Evolutionary conservation across 2,113 vertebrate genomes (phyloP).

Genomic region (Chionis minor): DNA sequence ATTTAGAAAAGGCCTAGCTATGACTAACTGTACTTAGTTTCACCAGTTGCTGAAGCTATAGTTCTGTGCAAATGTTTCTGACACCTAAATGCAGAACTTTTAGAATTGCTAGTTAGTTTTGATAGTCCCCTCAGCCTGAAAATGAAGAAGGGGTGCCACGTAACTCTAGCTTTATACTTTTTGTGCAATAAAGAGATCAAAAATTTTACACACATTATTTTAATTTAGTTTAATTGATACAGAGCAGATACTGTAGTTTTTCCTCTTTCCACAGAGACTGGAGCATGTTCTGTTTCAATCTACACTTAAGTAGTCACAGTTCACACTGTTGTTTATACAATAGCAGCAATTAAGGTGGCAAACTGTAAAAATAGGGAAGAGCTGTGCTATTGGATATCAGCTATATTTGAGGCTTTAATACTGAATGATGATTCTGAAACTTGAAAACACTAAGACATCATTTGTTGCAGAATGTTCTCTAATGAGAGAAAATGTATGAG

Average conservation of each 20-base stretch:
- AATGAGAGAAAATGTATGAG: not conserved
- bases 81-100: not conserved
- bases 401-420: not conserved
- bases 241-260: not conserved
- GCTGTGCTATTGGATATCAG: not conserved
- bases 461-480: not conserved
- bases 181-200: not conserved
- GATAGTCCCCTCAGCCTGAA: not conserved
- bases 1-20: not conserved
- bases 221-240: not conserved
- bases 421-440: not conserved
- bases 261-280: not conserved
- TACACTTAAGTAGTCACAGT: not conserved
- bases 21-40: not conserved
- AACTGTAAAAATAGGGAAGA: not conserved
- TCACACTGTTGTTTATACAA: not conserved
- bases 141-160: not conserved
- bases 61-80: not conserved
- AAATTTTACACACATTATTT: not conserved
- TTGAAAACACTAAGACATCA: not conserved
- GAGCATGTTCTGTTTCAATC: not conserved
- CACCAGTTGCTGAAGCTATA: not conserved
- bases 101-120: not conserved
- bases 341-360: not conserved
- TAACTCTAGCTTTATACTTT: not conserved